Percentiles rank a stretch among this genome's conserved stretches.
These are phyloP conservation scores for Lepus europaeus DNA, from an alignment of 2,113 vertebrate species.

Conservation along the genomic window DNA sequence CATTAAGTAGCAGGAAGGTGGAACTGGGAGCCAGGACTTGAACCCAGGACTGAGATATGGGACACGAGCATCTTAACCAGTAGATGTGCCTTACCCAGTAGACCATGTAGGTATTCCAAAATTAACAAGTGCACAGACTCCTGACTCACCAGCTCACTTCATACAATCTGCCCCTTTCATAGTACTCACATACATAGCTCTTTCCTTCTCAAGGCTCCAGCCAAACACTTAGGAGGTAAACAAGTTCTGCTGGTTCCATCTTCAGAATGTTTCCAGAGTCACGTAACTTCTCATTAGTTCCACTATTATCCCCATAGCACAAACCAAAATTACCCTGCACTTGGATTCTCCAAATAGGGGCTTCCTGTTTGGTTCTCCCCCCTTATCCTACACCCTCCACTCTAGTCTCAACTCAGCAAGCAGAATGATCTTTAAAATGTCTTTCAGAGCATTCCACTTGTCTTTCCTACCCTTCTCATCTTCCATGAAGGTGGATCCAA, in stretches of 20 bases:
- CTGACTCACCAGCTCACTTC: background rate
- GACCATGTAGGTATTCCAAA: background rate
- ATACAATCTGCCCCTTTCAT: background rate
- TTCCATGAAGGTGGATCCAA: background rate
- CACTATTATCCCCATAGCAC: background rate
- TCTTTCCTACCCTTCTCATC: background rate
- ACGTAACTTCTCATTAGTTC: background rate
- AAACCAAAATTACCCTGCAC: background rate
- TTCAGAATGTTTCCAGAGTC: background rate
- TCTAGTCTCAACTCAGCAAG: background rate
- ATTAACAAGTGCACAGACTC: background rate
- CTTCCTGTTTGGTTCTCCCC: background rate
- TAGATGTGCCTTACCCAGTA: too few species aligned
- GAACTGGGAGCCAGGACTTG: too few species aligned
- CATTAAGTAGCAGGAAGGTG: too few species aligned
- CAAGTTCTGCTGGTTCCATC: background rate
- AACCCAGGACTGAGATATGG: too few species aligned
- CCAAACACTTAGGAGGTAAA: background rate
- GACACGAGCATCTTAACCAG: too few species aligned
- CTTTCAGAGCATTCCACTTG: background rate
- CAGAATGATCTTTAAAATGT: background rate
- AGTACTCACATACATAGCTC: background rate
- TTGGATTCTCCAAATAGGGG: background rate
- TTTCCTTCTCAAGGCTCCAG: background rate
- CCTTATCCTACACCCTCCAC: background rate